These are phyloP conservation scores for Polypterus senegalus DNA, from an alignment of 2,113 vertebrate species.

Conservation along the genomic window DNA sequence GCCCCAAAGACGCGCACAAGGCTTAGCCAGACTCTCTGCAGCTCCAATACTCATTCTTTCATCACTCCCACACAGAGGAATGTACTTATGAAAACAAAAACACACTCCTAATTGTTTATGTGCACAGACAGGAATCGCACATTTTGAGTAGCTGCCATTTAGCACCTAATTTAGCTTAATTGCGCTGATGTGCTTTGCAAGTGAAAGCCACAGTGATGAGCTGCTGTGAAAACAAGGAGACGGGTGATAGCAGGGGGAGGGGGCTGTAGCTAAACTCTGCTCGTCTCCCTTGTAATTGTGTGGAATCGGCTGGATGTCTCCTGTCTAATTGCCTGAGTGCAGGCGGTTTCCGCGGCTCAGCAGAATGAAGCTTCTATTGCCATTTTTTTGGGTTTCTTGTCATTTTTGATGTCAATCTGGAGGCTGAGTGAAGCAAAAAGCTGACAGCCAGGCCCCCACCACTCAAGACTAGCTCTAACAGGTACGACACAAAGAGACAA, in stretches of 20 bases:
- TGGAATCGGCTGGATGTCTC: conserved; percentile 6
- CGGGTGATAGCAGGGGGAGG: conserved; percentile 1
- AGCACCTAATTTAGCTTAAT: conserved; percentile 6
- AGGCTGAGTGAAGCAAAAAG: not conserved
- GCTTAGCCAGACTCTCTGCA: not conserved
- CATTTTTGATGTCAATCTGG: not conserved
- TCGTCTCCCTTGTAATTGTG: conserved; percentile 4
- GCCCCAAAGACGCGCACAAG: too few relatives aligned
- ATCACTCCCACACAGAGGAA: conserved; percentile 1
- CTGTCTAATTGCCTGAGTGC: conserved; percentile 3
- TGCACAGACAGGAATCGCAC: conserved; percentile 2
- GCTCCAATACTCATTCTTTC: not conserved
- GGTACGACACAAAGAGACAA: too few relatives aligned
- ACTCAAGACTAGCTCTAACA: too few relatives aligned
- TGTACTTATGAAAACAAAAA: conserved; percentile 6
- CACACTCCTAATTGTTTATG: conserved; percentile 1
- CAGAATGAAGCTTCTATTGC: conserved; percentile 1
- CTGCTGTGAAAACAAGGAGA: not conserved
- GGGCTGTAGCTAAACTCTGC: not conserved
- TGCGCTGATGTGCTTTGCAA: not conserved
- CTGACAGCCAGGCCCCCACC: not conserved
- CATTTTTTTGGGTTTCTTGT: not conserved
- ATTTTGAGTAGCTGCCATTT: conserved; percentile 1
- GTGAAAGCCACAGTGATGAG: not conserved
- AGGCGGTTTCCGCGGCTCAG: not conserved